A percentile compares a stretch with the other conserved stretches of the same genome.
phyloP scores from a whole-genome alignment of 2,797 vertebrate genomes.

The Pipistrellus kuhlii region DNA sequence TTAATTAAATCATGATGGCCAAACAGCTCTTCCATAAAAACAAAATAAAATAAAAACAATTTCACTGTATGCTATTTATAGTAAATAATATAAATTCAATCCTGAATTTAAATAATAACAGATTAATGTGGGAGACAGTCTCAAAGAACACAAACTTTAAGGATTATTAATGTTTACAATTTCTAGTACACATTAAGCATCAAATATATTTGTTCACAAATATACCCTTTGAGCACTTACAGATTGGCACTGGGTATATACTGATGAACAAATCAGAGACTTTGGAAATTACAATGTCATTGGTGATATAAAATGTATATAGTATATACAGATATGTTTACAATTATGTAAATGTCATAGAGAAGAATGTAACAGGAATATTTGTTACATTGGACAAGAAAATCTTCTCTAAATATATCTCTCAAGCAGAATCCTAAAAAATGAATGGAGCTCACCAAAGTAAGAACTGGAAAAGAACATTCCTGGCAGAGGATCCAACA shows the following conservation, averaged over 20 bases:
- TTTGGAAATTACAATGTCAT: background rate
- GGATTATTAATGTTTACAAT: background rate
- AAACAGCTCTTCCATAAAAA: background rate
- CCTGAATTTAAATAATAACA: slow-evolving; percentile 29
- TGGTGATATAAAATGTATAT: background rate
- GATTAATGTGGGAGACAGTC: background rate
- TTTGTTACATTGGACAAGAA: background rate
- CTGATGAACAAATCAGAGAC: background rate
- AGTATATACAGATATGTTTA: background rate
- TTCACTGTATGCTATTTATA: background rate
- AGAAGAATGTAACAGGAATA: background rate
- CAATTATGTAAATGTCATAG: background rate
- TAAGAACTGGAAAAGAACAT: background rate
- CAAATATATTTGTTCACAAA: slow-evolving; percentile 18
- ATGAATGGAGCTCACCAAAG: background rate
- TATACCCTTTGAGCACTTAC: background rate
- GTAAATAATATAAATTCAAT: slow-evolving; percentile 35
- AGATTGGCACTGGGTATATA: background rate
- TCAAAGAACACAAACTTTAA: background rate
- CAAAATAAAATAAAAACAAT: background rate
- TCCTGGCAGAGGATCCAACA: background rate
- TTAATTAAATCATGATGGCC: slow-evolving; percentile 6
- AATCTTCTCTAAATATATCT: background rate
- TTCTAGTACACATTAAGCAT: background rate
- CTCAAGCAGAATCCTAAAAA: background rate